Conservation (phyloP, 2,113 vertebrate genomes). For the Cephalopholis sonnerati region DNA sequence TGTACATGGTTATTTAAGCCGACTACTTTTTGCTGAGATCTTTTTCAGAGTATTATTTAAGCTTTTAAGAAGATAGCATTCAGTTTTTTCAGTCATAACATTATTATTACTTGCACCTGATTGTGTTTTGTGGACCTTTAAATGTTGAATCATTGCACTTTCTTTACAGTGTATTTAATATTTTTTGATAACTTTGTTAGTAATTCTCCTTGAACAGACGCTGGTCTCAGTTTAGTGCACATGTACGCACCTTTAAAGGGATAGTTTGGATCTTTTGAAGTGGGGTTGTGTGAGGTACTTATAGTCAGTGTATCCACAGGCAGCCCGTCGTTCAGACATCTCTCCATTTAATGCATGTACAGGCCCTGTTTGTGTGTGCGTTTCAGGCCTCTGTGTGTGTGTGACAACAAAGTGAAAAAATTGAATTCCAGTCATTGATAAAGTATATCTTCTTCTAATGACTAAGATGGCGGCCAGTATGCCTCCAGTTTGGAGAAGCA, state of each 20-base stretch:
- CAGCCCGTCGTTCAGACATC: no score
- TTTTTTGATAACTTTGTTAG: background rate
- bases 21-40: background rate
- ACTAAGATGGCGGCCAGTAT: no score
- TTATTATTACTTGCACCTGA: background rate
- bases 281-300: no score
- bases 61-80: background rate
- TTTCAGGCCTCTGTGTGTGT: no score
- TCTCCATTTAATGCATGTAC: no score
- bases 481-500: no score
- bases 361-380: no score
- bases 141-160: background rate
- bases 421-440: no score
- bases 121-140: slow-evolving; percentile 14
- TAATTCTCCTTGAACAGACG: background rate
- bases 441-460: no score
- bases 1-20: background rate
- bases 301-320: no score
- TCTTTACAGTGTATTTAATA: background rate
- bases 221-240: slow-evolving; percentile 4
- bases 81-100: background rate
- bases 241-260: slow-evolving; percentile 12
- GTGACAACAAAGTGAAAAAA: no score
- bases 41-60: background rate
- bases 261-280: no score